Base-by-base conservation (phyloP, 1,140 invertebrate genomes). In the Eurosta solidaginis region DNA sequence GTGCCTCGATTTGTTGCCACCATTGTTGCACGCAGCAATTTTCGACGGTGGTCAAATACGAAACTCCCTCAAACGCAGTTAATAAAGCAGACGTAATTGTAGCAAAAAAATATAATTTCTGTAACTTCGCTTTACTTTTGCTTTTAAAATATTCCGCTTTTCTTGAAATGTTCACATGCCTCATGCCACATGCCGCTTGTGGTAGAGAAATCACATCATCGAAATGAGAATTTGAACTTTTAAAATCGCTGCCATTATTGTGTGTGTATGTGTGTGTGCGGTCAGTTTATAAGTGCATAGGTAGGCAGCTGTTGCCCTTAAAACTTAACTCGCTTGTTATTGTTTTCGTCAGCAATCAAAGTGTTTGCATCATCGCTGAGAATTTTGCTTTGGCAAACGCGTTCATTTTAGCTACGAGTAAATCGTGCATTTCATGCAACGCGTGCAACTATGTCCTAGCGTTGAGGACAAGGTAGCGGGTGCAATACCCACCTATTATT, bases 381-480 rank as follows among this genome's bases (percentile, higher is more conserved):
- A n/a, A n/a, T n/a, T 33, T 68, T 68, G 36, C 59, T n/a, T n/a
- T n/a, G n/a, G n/a, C n/a, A n/a, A 36, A 40, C 59, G 29, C 33
- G 59, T 10, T 59, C 59, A 33, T 20, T 68, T 68, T 17, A 29
- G 17, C 59, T 68, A 68, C 59, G 59, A 68, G 33, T 68, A 68
- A 68, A 22, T 68, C 59, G 59, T 68, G 59, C 59, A 68, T 68
- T 68, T 68, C 59, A 33, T 68, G 59, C 59, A 68, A 68, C 59
- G 59, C 59, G 59, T 68, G 59, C 59, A 68, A 42, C 59, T 68
- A 68, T 68, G 59, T 68, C 59, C 59, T 68, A 40, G 59, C 29
- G 27, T 40, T 20, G 40, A 68, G 59, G 59, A 68, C 59, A 9
- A 9, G 36, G 59, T n/a, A 68, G 59, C 27, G 59, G 59, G 36